Evolutionary conservation across 1,140 invertebrate genomes (phyloP).

Genomic region (Ceratina japonica): DNA sequence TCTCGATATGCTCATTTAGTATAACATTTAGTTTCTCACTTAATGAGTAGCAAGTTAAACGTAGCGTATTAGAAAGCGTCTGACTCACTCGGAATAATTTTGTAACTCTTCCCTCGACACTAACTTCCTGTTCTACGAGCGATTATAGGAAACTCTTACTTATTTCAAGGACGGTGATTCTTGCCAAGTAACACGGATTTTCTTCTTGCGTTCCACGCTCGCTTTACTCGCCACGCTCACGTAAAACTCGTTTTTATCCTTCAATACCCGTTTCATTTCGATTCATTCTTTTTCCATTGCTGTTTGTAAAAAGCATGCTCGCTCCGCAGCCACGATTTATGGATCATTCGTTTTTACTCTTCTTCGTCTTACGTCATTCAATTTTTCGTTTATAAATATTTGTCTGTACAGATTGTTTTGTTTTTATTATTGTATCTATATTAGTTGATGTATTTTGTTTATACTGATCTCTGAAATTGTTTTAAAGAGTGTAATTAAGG

Average conservation of each 20-base stretch:
- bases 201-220: constrained; percentile 8
- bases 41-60: neutral
- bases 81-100: constrained; percentile 19
- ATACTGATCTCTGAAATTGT: neutral
- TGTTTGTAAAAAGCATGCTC: neutral
- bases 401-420: too few species aligned
- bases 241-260: neutral
- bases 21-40: too few species aligned
- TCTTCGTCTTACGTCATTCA: too few species aligned
- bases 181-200: constrained; percentile 8
- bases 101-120: neutral
- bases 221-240: neutral
- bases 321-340: too few species aligned
- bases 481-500: neutral
- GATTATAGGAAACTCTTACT: constrained; percentile 44
- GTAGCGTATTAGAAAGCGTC: constrained; percentile 20
- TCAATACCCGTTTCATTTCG: neutral
- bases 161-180: constrained; percentile 46
- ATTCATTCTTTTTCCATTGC: neutral
- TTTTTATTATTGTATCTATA: too few species aligned
- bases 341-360: too few species aligned
- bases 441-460: constrained; percentile 12
- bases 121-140: constrained; percentile 22
- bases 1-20: too few species aligned
- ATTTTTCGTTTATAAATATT: too few species aligned